phyloP scores from a whole-genome alignment of 2,797 vertebrate species.

The Leucoraja ocellata region DNA sequence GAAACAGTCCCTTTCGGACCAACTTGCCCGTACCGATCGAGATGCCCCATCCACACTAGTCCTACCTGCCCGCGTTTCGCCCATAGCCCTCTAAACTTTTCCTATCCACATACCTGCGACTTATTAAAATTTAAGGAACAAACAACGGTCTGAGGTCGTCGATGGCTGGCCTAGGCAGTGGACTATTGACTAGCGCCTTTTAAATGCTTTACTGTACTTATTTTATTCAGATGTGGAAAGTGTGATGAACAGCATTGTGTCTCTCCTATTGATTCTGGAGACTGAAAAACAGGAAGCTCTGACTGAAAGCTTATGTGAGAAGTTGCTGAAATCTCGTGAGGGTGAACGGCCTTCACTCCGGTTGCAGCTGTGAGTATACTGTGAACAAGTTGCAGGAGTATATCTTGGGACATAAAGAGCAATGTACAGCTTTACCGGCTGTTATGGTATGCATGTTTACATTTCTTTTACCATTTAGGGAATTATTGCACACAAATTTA shows the following conservation, averaged over 20 bases:
- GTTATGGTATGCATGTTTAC: too few relatives aligned
- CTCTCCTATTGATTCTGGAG: constrained; percentile 87
- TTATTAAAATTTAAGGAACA: too few relatives aligned
- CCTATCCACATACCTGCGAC: background rate
- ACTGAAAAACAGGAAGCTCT: constrained; percentile 90
- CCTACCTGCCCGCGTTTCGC: too few relatives aligned
- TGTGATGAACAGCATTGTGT: constrained; percentile 96
- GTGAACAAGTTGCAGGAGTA: too few relatives aligned
- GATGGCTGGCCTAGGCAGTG: background rate
- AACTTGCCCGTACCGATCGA: too few relatives aligned
- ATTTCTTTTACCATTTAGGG: background rate
- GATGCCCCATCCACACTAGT: too few relatives aligned
- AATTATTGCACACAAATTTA: background rate
- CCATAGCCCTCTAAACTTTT: too few relatives aligned
- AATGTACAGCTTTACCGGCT: too few relatives aligned
- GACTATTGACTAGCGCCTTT: background rate
- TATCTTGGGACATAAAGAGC: too few relatives aligned
- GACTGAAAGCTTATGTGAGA: constrained; percentile 93
- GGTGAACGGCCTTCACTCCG: constrained; percentile 92
- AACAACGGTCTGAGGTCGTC: background rate
- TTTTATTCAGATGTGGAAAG: constrained; percentile 82
- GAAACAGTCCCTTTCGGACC: too few relatives aligned
- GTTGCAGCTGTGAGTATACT: constrained; percentile 82
- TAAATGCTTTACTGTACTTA: constrained; percentile 18
- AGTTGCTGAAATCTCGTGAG: constrained; percentile 88